phyloP scores from a whole-genome alignment of 2,113 vertebrate species.

The Mohoua ochrocephala region DNA sequence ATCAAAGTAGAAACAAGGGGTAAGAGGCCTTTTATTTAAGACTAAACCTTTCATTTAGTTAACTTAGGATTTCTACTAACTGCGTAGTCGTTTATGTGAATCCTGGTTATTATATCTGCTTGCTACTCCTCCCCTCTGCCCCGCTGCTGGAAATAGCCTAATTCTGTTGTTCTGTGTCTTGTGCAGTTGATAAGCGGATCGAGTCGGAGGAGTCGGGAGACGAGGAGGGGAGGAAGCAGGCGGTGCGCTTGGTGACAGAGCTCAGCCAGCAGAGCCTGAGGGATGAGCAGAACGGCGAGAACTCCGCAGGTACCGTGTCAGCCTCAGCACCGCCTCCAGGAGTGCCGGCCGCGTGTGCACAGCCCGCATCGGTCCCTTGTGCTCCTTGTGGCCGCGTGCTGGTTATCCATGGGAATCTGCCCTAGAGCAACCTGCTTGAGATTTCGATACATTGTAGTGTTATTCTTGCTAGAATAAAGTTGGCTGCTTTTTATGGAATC shows the following conservation, averaged over 20 bases:
- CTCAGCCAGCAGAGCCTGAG: constrained; percentile 76
- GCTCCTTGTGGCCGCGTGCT: neutral
- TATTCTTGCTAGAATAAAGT: neutral
- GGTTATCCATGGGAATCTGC: fast-evolving
- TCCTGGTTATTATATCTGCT: neutral
- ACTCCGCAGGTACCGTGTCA: constrained; percentile 34
- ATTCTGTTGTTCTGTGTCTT: neutral
- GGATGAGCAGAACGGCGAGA: constrained; percentile 65
- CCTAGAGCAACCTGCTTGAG: too few relatives aligned
- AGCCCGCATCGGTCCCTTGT: fast-evolving
- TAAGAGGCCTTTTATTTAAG: constrained; percentile 67
- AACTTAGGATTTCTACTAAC: constrained; percentile 57
- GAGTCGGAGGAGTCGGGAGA: constrained; percentile 96
- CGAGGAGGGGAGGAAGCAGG: constrained; percentile 85
- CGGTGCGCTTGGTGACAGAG: constrained; percentile 78
- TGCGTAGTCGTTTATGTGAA: neutral
- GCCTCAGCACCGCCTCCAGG: fast-evolving
- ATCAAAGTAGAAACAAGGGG: constrained; percentile 67
- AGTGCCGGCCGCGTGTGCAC: neutral
- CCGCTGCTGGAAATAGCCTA: neutral
- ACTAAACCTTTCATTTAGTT: constrained; percentile 59
- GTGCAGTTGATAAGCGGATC: constrained; percentile 85
- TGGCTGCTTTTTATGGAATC: neutral
- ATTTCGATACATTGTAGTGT: neutral
- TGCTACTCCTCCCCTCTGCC: neutral